Evolutionary conservation across 2,888 invertebrate species (phyloP), one percentile per base, ranked within the genome.

Genomic region (Gastracanthus pulcherrimus): DNA sequence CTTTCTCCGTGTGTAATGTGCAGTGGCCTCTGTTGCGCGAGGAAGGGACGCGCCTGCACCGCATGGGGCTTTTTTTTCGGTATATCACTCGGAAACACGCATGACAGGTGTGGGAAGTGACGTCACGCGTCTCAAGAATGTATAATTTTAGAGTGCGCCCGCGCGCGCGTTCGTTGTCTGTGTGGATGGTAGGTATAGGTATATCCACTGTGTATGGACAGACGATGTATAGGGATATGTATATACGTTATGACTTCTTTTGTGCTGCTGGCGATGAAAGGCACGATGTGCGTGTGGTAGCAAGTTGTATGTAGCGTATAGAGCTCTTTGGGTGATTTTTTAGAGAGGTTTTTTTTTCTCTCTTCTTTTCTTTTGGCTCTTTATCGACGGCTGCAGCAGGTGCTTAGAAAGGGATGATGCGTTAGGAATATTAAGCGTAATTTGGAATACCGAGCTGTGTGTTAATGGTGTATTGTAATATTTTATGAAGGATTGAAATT

Each of bases 31-130:
- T n/a, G n/a, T n/a, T n/a, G n/a, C n/a, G n/a, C n/a, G n/a, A n/a
- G n/a, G n/a, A n/a, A n/a, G n/a, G n/a, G n/a, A 36, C 66, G 41
- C 29, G 38, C n/a, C 38, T 38, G 86, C 85, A 86, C 84, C 81
- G 83, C 82, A 67, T 75, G 84, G 84, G 62, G 62, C 34, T 62
- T 31, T 31, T n/a, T n/a, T n/a, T n/a, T n/a, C n/a, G n/a, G n/a
- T n/a, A n/a, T n/a, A 62, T 62, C 62, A 34, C 89, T 90, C 89
- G 90, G 90, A 90, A 89, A 89, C 89, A 90, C 89, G 91, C 89
- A 90, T 89, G 90, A 87, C 91, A 91, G 91, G 90, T 91, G 91
- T 89, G 87, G 91, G 90, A 91, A 90, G 85, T 89, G 89, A 90
- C 90, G 89, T 89, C 89, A 89, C 84, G 81, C 76, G 85, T 82